Evolutionary conservation across 2,797 vertebrate species (phyloP).

Genomic region (Muscicapa striata): DNA sequence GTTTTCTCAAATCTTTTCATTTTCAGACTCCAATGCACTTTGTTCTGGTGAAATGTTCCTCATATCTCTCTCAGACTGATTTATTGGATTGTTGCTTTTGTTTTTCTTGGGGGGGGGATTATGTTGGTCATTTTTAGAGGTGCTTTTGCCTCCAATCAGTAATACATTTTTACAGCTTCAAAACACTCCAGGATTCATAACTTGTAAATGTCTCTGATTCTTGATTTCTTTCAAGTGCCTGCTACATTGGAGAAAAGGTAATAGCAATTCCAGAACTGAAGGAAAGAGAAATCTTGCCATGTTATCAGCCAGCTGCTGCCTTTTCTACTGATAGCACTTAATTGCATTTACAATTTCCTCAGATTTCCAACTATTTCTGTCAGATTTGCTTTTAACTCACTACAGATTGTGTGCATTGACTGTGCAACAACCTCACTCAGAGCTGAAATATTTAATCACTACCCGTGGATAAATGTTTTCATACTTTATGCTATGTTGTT

Average conservation of each 20-base stretch:
- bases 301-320: conserved; percentile 31
- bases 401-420: conserved; percentile 50
- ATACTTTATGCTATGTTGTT: conserved; percentile 66
- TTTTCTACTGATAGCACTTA: conserved; percentile 52
- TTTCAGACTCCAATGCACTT: neutral
- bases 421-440: conserved; percentile 50
- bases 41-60: conserved; percentile 1
- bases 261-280: conserved; percentile 10
- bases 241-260: neutral
- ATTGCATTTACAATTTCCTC: conserved; percentile 61
- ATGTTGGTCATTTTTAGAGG: neutral
- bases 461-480: conserved; percentile 64
- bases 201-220: conserved; percentile 38
- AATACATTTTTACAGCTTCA: conserved; percentile 9
- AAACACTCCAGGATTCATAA: conserved; percentile 10
- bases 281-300: conserved; percentile 1
- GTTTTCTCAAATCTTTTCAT: neutral
- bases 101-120: neutral
- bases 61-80: neutral
- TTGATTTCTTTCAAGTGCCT: conserved; percentile 43
- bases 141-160: conserved; percentile 8
- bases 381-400: conserved; percentile 64
- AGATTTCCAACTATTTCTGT: conserved; percentile 68
- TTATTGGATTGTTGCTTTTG: conserved; percentile 31
- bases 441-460: conserved; percentile 69